Percentiles rank a stretch among this genome's conserved stretches.
Evolutionary conservation across 2,888 invertebrate species (phyloP).

Genomic region (Pasiphila rectangulata): DNA sequence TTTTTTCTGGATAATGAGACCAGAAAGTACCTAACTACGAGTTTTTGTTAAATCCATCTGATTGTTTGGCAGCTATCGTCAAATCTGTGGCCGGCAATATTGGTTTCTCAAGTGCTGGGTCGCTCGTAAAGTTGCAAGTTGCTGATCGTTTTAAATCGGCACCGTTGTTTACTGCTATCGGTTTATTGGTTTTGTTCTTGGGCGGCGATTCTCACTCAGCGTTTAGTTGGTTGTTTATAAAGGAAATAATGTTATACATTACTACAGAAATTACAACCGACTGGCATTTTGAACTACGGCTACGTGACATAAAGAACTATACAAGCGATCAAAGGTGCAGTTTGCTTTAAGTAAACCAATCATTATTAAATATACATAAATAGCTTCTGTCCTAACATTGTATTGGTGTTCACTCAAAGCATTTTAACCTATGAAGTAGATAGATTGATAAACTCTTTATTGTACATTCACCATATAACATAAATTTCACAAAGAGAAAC

Average conservation of each 20-base stretch:
- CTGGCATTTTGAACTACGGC: too few relatives aligned
- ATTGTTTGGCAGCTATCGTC: conserved; percentile 9
- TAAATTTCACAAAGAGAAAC: too few relatives aligned
- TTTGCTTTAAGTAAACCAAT: too few relatives aligned
- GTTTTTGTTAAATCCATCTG: background rate
- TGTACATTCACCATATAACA: too few relatives aligned
- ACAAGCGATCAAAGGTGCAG: background rate
- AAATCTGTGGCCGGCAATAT: conserved; percentile 37
- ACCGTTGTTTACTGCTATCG: conserved; percentile 43
- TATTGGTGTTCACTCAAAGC: too few relatives aligned
- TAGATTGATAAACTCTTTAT: too few relatives aligned
- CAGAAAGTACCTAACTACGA: background rate
- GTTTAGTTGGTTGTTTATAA: conserved; percentile 4
- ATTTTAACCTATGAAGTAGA: too few relatives aligned
- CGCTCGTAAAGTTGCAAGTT: conserved; percentile 50
- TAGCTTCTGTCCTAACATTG: background rate
- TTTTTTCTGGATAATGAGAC: too few relatives aligned
- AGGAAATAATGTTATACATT: too few relatives aligned
- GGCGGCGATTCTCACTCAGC: conserved; percentile 7
- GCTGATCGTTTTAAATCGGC: conserved; percentile 41
- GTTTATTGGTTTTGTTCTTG: conserved; percentile 39
- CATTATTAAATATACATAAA: too few relatives aligned
- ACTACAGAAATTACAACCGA: too few relatives aligned
- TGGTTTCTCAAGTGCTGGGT: conserved; percentile 41
- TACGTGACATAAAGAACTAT: background rate